A percentile compares a stretch with the other conserved stretches of the same genome.
These are phyloP conservation scores for Temnothorax curvispinosus DNA, from an alignment of 1,140 invertebrate genomes.

Conservation along the genomic window DNA sequence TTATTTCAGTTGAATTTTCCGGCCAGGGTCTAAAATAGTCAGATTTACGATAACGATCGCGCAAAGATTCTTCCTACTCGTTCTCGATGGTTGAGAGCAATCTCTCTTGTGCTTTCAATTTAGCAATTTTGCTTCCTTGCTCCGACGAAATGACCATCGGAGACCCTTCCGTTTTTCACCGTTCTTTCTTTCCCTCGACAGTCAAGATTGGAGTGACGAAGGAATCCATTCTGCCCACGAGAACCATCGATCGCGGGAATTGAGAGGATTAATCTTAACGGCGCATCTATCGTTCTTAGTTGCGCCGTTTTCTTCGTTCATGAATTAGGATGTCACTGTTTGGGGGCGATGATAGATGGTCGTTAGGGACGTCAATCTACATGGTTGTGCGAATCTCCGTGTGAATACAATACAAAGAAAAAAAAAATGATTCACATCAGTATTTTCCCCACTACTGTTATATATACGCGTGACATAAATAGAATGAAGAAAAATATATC, in stretches of 20 bases:
- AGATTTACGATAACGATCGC: constrained; percentile 43
- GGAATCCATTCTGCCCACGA: constrained; percentile 54
- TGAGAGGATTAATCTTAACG: constrained; percentile 75
- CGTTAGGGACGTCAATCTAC: constrained; percentile 31
- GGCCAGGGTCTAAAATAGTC: constrained; percentile 27
- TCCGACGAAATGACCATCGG: constrained; percentile 55
- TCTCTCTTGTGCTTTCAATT: constrained; percentile 65
- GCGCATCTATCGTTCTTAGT: constrained; percentile 64
- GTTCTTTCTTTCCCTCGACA: constrained; percentile 50
- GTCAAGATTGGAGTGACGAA: constrained; percentile 71
- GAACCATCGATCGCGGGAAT: constrained; percentile 66
- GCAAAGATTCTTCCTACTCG: constrained; percentile 27
- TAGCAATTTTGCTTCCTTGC: constrained; percentile 61
- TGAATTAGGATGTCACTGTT: constrained; percentile 40
- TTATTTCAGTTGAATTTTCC: constrained; percentile 23
- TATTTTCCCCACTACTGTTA: not conserved
- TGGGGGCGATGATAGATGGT: constrained; percentile 65
- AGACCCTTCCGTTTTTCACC: constrained; percentile 59
- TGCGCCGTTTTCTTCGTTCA: constrained; percentile 14
- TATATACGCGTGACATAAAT: not conserved
- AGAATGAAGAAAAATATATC: not conserved
- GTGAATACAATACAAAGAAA: not conserved
- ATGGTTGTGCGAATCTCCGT: not conserved
- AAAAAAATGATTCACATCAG: not conserved
- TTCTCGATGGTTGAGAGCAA: constrained; percentile 27